These are phyloP conservation scores for Drosophila teissieri DNA, from an alignment of 1,140 invertebrate genomes.

Conservation along the genomic window DNA sequence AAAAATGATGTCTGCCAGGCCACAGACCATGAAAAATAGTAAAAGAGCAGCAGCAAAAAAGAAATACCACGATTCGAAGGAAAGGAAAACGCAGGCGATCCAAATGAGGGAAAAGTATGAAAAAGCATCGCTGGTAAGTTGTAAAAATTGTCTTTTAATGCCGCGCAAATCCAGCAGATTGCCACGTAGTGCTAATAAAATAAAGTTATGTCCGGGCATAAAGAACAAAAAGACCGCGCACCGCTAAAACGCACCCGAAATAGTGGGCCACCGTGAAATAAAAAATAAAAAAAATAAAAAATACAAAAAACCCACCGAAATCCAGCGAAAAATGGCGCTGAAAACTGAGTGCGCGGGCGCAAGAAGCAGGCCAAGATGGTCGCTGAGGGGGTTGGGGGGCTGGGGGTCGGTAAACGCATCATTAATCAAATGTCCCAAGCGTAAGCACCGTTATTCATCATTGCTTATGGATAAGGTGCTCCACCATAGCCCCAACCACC, in stretches of 20 bases:
- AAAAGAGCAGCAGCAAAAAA: slow-evolving; percentile 26
- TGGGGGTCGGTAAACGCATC: slow-evolving; percentile 76
- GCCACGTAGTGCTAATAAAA: slow-evolving; percentile 83
- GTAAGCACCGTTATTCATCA: slow-evolving; percentile 84
- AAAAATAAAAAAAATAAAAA: neutral
- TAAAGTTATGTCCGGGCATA: slow-evolving; percentile 78
- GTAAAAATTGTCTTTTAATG: slow-evolving; percentile 84
- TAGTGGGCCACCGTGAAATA: slow-evolving; percentile 46
- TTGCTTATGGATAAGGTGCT: slow-evolving; percentile 68
- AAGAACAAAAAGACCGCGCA: slow-evolving; percentile 54
- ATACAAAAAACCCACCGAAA: slow-evolving; percentile 39
- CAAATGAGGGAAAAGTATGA: slow-evolving; percentile 54
- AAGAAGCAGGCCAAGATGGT: slow-evolving; percentile 35
- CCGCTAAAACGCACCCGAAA: slow-evolving; percentile 50
- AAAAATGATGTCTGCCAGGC: slow-evolving; percentile 55
- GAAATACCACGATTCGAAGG: too few species aligned
- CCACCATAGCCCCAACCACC: slow-evolving; percentile 1
- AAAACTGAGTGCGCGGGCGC: slow-evolving; percentile 64
- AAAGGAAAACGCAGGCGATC: slow-evolving; percentile 6
- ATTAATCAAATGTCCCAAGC: slow-evolving; percentile 84
- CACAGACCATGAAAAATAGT: slow-evolving; percentile 53
- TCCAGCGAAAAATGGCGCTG: slow-evolving; percentile 62
- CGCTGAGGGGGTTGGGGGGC: neutral
- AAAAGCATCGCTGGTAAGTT: slow-evolving; percentile 77
- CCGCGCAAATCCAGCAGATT: slow-evolving; percentile 82